A percentile compares a stretch with the other conserved stretches of the same genome.
These are phyloP conservation scores for Alces alces DNA, from an alignment of 2,113 vertebrate species.

Conservation along the genomic window DNA sequence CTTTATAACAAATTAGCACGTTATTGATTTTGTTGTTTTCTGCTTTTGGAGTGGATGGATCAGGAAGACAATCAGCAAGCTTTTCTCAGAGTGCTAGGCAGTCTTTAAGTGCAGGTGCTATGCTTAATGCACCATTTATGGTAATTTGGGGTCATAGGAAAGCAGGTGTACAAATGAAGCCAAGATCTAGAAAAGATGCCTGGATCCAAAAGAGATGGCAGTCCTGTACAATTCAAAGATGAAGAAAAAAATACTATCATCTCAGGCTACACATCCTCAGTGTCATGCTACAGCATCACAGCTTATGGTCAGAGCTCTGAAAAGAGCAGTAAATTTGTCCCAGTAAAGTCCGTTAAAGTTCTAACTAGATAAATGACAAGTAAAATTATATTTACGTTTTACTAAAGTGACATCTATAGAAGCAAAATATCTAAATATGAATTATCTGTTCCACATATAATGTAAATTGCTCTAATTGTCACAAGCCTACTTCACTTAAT, in stretches of 20 bases:
- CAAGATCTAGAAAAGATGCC: constrained; percentile 11
- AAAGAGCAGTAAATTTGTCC: not conserved
- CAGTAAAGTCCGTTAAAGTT: not conserved
- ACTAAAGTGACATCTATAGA: constrained; percentile 27
- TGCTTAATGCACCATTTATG: not conserved
- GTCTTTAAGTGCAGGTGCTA: not conserved
- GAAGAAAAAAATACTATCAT: not conserved
- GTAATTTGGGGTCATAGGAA: not conserved
- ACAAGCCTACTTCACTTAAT: not conserved
- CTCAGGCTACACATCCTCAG: not conserved
- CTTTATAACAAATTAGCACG: not conserved
- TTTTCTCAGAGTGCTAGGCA: not conserved
- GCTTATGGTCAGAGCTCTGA: not conserved
- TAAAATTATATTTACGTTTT: constrained; percentile 31
- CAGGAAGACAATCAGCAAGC: not conserved
- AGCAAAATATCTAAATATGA: constrained; percentile 23
- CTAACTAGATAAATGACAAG: not conserved
- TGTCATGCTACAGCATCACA: not conserved
- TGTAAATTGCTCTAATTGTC: not conserved
- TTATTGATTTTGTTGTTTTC: constrained; percentile 7
- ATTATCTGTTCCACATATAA: not conserved
- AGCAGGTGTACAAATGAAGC: not conserved
- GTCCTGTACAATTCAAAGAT: not conserved
- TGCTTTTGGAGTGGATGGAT: not conserved
- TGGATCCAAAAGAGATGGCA: not conserved